Base-by-base conservation (phyloP, 2,888 invertebrate species). In the Meandrusa payeni region DNA sequence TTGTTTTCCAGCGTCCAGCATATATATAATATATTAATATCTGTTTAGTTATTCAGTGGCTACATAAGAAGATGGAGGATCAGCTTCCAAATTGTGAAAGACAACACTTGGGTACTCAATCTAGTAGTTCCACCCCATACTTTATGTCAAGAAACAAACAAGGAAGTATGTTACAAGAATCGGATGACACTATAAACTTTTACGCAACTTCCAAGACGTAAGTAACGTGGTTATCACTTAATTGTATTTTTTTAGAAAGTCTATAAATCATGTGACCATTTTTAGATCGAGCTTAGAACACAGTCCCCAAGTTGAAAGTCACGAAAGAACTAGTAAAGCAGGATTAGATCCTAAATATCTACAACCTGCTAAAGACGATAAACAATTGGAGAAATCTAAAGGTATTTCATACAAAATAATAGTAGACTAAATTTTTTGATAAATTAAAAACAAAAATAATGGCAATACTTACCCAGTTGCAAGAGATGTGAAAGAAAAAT, bases 21-120 rank as follows among this genome's bases (percentile, higher is more conserved):
- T 5, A 11, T 5, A 5, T 3, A 11, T 11, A 27, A 3, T 11
- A 11, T 27, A 27, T 4, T 5, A 27, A 12, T 9, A 27, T 12
- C 20, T 34, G 65, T 68, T 7, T 52, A 88, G 88, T 88, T 7
- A 88, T 88, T 28, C 88, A 88, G 59, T 88, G 88, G 88, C 66
- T 88, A 9, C 88, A 88, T 52, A 87, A 83, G 57, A 88, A 88
- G 52, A 50, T 88, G 52, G 88, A 88, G 47, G 72, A 65, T 7
- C 42, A 54, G 23, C 7, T 49, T 4, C 59, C 57, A 33, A 59
- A 47, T 41, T 27, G 9, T 39, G 33, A 17, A 2, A 39, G 28
- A 17, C 28, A 29, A 7, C 17, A 39, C 3, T 19, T 20, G 12
- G 65, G 53, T 20, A 38, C 64, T 5, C 63, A 62, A 31, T 72